phyloP scores from a whole-genome alignment of 2,888 invertebrate genomes.

The Punctoribates punctum region DNA sequence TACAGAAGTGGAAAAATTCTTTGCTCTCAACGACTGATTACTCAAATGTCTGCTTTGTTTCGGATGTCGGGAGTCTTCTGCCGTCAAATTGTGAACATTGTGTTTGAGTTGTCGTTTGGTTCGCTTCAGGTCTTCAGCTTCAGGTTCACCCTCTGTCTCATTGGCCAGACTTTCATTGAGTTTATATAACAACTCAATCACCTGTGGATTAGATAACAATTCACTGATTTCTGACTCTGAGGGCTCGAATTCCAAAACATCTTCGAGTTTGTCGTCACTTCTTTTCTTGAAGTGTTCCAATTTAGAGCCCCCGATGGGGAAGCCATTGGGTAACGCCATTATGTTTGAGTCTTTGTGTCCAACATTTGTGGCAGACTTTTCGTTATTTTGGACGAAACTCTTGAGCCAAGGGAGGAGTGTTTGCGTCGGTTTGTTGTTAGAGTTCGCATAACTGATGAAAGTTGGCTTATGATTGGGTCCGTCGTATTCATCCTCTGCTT shows the following conservation, averaged over 20 bases:
- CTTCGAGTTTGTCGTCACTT: background rate
- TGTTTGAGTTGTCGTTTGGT: background rate
- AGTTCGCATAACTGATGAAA: background rate
- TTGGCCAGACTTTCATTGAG: background rate
- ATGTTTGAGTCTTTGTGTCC: background rate
- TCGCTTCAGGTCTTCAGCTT: too few species aligned
- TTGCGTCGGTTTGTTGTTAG: background rate
- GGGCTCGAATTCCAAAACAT: background rate
- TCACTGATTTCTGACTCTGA: background rate
- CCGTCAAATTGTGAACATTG: background rate
- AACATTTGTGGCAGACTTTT: background rate
- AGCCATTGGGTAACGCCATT: constrained; percentile 7
- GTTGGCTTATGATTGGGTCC: background rate
- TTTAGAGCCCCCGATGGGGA: background rate
- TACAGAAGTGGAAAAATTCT: background rate
- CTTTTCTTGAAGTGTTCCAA: background rate
- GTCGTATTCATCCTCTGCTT: background rate
- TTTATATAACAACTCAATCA: background rate
- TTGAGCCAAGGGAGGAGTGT: background rate
- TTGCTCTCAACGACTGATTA: background rate
- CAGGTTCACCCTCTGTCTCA: background rate
- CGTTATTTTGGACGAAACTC: background rate
- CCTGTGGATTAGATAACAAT: background rate
- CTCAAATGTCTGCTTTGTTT: background rate
- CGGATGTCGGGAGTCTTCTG: background rate